Evolutionary conservation across 30 jellyfish, hydroid and myxozoan species (phyloP).

Genomic region (Aurelia aurita complex sp. Pacific): DNA sequence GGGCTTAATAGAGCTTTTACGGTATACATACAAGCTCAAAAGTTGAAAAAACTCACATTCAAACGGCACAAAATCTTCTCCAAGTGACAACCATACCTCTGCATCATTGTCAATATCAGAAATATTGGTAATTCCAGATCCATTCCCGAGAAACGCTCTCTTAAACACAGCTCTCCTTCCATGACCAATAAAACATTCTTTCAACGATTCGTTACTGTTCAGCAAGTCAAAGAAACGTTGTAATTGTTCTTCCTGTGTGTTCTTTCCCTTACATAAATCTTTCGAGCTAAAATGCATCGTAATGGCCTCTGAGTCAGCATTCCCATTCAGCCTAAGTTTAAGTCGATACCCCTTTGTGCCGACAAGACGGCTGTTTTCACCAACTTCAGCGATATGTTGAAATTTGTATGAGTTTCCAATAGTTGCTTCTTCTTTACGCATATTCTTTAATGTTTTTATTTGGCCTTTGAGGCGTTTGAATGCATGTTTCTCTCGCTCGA

Average conservation of each 20-base stretch:
- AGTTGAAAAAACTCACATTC: slow-evolving; percentile 52
- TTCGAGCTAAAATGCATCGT: slow-evolving; percentile 52
- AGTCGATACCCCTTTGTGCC: slow-evolving; percentile 67
- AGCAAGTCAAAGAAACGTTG: slow-evolving; percentile 64
- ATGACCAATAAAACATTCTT: slow-evolving; percentile 47
- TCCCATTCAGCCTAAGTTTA: slow-evolving; percentile 63
- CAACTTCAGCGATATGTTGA: slow-evolving; percentile 70
- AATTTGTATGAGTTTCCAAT: slow-evolving; percentile 68
- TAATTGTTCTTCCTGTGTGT: slow-evolving; percentile 43
- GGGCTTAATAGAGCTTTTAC: no score
- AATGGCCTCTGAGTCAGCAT: slow-evolving; percentile 27
- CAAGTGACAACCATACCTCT: slow-evolving; percentile 83
- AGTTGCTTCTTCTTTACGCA: slow-evolving; percentile 32
- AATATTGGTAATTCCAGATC: slow-evolving; percentile 66
- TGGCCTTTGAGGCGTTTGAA: slow-evolving; percentile 41
- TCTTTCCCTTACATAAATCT: slow-evolving; percentile 68
- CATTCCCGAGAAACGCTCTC: slow-evolving; percentile 70
- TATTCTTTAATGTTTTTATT: slow-evolving; percentile 44
- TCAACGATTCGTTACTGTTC: slow-evolving; percentile 49
- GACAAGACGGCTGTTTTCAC: slow-evolving; percentile 63
- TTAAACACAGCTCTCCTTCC: slow-evolving; percentile 56
- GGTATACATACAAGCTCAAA: no score
- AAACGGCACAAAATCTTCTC: slow-evolving; percentile 84
- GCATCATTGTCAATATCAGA: slow-evolving; percentile 30
- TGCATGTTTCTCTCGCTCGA: slow-evolving; percentile 30